phyloP scores from a whole-genome alignment of 2,888 invertebrate species.

The Cloeon dipterum region DNA sequence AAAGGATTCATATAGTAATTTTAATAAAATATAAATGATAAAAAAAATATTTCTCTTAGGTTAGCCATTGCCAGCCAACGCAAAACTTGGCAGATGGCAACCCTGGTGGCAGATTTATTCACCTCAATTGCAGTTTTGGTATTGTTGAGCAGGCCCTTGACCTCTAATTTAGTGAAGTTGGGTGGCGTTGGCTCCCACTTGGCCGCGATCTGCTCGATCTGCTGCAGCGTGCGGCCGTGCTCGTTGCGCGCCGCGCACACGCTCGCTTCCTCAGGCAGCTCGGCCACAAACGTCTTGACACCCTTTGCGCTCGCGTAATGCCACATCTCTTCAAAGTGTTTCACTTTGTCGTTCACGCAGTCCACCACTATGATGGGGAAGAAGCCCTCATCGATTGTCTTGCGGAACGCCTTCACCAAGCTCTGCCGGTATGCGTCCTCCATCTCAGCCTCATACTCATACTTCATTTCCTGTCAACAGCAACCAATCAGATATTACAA shows the following conservation, averaged over 20 bases:
- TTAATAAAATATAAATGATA: too few relatives aligned
- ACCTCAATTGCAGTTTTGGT: conserved; percentile 56
- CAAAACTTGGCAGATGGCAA: too few relatives aligned
- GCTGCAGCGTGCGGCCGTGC: conserved; percentile 53
- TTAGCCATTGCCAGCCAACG: too few relatives aligned
- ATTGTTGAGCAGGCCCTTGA: conserved; percentile 60
- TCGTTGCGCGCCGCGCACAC: conserved; percentile 63
- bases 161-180: conserved; percentile 62
- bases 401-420: conserved; percentile 71
- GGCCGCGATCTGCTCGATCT: conserved; percentile 46
- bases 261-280: conserved; percentile 59
- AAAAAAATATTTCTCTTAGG: too few relatives aligned
- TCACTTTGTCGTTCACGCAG: conserved; percentile 62
- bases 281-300: conserved; percentile 82
- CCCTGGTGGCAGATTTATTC: too few relatives aligned
- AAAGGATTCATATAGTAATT: too few relatives aligned
- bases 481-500: neutral
- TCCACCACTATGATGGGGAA: conserved; percentile 87
- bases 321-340: conserved; percentile 71
- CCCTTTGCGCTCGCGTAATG: conserved; percentile 62
- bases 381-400: conserved; percentile 71
- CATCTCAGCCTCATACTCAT: conserved; percentile 69
- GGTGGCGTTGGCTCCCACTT: conserved; percentile 57
- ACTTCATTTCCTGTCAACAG: conserved; percentile 57
- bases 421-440: conserved; percentile 63